phyloP scores from a whole-genome alignment of 2,888 invertebrate genomes.

The Icerya purchasi region DNA sequence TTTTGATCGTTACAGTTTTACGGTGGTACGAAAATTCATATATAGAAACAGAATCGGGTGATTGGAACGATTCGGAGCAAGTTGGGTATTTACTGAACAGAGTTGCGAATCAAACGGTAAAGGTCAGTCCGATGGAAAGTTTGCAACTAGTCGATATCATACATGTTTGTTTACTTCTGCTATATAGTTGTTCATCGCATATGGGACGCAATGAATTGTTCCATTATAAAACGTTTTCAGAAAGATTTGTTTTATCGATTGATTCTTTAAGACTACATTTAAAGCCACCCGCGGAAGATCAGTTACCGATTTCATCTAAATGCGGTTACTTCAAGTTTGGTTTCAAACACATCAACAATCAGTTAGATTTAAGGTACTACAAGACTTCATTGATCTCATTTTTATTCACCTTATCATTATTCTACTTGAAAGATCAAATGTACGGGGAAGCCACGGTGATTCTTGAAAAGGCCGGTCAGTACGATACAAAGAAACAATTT shows the following conservation, averaged over 20 bases:
- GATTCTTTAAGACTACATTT: background rate
- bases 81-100: background rate
- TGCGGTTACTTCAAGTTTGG: background rate
- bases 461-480: background rate
- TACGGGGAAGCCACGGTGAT: background rate
- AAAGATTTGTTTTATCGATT: background rate
- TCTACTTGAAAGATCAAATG: background rate
- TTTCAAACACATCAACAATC: background rate
- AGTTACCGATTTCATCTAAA: background rate
- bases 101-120: background rate
- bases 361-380: background rate
- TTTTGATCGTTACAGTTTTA: too few relatives aligned
- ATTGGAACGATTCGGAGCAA: background rate
- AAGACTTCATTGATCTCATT: background rate
- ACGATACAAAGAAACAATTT: background rate
- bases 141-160: background rate
- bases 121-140: background rate
- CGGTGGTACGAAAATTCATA: background rate
- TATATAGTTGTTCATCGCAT: background rate
- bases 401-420: background rate
- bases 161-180: background rate
- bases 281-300: background rate
- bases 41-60: background rate
- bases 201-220: background rate
- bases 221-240: background rate